phyloP scores from a whole-genome alignment of 2,113 vertebrate species.

The Emydura subglobosa region DNA sequence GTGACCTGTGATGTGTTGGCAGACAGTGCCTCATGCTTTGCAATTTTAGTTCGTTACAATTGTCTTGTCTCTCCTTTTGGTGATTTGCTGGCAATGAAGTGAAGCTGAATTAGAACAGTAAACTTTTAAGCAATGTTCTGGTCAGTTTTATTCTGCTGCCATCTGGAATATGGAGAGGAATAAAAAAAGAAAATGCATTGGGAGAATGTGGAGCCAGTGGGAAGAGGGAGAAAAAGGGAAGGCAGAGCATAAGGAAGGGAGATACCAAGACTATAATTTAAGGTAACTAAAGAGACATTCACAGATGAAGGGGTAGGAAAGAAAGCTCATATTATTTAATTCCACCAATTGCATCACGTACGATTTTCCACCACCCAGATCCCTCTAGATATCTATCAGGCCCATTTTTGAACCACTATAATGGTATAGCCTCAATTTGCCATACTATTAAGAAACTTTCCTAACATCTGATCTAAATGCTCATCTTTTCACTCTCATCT shows the following conservation, averaged over 20 bases:
- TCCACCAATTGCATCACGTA: neutral
- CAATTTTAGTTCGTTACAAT: neutral
- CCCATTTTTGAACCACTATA: neutral
- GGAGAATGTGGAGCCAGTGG: neutral
- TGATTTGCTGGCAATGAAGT: neutral
- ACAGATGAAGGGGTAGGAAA: neutral
- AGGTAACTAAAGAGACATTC: neutral
- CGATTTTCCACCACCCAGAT: neutral
- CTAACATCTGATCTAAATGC: neutral
- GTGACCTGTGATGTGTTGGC: neutral
- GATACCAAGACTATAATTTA: neutral
- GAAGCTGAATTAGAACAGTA: neutral
- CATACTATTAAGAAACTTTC: conserved; percentile 2
- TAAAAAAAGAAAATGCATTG: neutral
- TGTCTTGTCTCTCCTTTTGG: rapidly evolving
- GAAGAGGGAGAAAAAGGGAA: neutral
- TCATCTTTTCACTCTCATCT: neutral
- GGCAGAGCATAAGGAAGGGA: neutral
- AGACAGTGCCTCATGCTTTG: neutral
- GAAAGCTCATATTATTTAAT: neutral
- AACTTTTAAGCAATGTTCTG: neutral
- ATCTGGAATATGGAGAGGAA: neutral
- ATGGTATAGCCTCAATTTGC: neutral
- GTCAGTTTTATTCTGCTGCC: neutral
- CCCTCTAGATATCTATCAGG: neutral